Base-by-base conservation (phyloP, 2,113 vertebrate species). In the Sinocyclocheilus anshuiensis region DNA sequence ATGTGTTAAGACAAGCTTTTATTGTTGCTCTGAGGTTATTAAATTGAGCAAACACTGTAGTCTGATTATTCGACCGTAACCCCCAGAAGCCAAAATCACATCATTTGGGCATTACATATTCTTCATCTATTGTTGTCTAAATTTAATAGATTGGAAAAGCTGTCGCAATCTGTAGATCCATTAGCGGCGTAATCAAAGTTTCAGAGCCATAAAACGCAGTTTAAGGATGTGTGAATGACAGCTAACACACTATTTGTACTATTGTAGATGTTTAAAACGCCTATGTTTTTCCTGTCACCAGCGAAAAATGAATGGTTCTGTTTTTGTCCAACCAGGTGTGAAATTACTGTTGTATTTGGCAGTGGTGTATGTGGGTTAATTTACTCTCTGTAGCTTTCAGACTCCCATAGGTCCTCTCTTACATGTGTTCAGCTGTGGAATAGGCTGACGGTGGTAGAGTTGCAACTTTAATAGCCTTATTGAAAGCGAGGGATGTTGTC, bases 291-390 rank as follows among this genome's bases (percentile, higher is more conserved):
- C 88, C 90, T 87, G 92, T 93, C 91, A 78, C 63, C 42, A 29
- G 48, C 65, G 39, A 86, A 84, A 90, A 93, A 94, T 83, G 69
- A 93, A 91, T 90, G 90, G 91, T 90, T 90, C 86, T 93, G 93
- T 93, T 93, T 92, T 92, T 89, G 90, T 90, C 91, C 88, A 88
- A 89, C 92, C 90, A 91, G 92, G 92, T 93, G 91, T 93, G 93
- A 93, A 94, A 94, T 94, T 95, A 90, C 92, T 90, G 91, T 90
- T 92, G 92, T 89, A 91, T 93, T 92, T 93, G 93, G 91, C 89
- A 92, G 90, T 91, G 90, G 71, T 81, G 90, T 45, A 85, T 75
- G 55, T 42, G 67, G 91, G 92, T 93, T 94, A 93, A 93, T 91
- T 92, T 87, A 75, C 69, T 61, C 69, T 59, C 71, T 45, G 63